Evolutionary conservation across 2,797 vertebrate species (phyloP), one percentile per base, ranked within the genome.

Genomic region (Trachurus trachurus): DNA sequence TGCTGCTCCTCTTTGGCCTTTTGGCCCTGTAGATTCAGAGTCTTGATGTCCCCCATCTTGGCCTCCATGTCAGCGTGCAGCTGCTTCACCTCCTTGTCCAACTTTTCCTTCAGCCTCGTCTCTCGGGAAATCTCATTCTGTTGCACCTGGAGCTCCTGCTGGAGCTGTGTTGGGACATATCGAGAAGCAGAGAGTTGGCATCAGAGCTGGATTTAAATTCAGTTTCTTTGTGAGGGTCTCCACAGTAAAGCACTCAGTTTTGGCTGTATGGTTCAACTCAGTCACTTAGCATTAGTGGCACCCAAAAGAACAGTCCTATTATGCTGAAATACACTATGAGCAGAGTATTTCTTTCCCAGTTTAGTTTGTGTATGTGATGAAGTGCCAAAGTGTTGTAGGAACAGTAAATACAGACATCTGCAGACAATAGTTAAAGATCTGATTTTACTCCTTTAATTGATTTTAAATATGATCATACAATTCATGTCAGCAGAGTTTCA

Each of bases 41-140:
- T 83, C 87, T 93, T 97, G 40, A 97, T 94, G 68, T 99, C 96
- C 0, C 81, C 26, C 82, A 94, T 86, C 82, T 95, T 96, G 65
- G 75, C 82, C 45, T 96, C 97, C 85, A 96, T 90, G 71, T 98
- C 96, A 0, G 11, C 10, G 19, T 95, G 94, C 74, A 97, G 84
- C 87, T 96, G 95, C 82, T 93, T 96, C 57, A 97, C 88, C 78
- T 99, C 97, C 53, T 96, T 98, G 78, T 98, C 97, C 71, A 98
- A 81, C 91, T 96, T 98, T 44, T 98, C 98, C 80, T 96, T 98
- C 80, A 91, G 95, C 49, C 90, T 91, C 59, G 66, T 89, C 69
- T 98, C 97, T 21, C 95, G 88, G 3, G 96, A 95, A 54, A 95
- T 95, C 78, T 98, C 96, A 0, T 96, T 98, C 91, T 97, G 96